Evolutionary conservation across 2,888 invertebrate genomes (phyloP).

Genomic region (Pseudococcus viburni): DNA sequence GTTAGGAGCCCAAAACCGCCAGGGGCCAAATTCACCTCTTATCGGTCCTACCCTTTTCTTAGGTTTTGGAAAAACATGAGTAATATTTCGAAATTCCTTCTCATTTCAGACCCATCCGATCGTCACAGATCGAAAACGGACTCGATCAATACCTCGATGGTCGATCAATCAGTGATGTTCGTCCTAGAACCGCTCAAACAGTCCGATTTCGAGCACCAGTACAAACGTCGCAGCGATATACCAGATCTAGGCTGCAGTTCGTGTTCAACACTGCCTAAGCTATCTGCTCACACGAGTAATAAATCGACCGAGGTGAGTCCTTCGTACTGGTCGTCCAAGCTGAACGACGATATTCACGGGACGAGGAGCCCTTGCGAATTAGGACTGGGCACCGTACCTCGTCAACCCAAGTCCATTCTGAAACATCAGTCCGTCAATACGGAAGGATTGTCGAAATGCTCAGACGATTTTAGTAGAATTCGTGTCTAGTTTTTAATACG

Average conservation of each 20-base stretch:
- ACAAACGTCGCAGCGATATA: slow-evolving; percentile 27
- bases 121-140: slow-evolving; percentile 51
- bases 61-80: too few species aligned
- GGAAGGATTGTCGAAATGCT: slow-evolving; percentile 49
- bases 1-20: too few species aligned
- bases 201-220: slow-evolving; percentile 53
- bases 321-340: slow-evolving; percentile 61
- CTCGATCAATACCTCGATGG: slow-evolving; percentile 50
- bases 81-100: background rate
- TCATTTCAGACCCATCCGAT: slow-evolving; percentile 41
- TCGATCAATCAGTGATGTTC: slow-evolving; percentile 63
- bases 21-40: too few species aligned
- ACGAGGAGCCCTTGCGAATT: slow-evolving; percentile 57
- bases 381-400: slow-evolving; percentile 61
- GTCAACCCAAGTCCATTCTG: slow-evolving; percentile 61
- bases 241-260: slow-evolving; percentile 40
- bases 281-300: slow-evolving; percentile 31
- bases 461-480: slow-evolving; percentile 62
- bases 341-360: slow-evolving; percentile 32
- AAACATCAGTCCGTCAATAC: slow-evolving; percentile 62
- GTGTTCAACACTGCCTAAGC: slow-evolving; percentile 61
- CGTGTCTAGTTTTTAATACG: slow-evolving; percentile 52
- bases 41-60: too few species aligned
- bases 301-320: slow-evolving; percentile 56
- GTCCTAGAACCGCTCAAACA: slow-evolving; percentile 64